phyloP scores from a whole-genome alignment of 2,888 invertebrate genomes.

The Cerceris ruficornis region DNA sequence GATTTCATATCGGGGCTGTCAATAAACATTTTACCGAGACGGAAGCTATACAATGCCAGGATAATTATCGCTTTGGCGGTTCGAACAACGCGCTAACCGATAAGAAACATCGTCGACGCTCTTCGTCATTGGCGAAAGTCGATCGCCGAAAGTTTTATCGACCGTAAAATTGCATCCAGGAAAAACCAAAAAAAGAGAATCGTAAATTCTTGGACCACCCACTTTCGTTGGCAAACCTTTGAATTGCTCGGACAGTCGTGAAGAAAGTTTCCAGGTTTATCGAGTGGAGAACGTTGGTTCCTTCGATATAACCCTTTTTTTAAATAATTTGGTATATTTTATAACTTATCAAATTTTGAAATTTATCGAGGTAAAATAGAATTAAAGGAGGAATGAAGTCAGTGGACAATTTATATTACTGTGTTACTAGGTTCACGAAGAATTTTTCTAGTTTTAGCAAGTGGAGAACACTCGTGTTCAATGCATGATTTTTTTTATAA shows the following conservation, averaged over 20 bases:
- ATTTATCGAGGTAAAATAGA: too few species aligned
- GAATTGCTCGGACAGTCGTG: slow-evolving; percentile 24
- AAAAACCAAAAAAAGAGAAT: slow-evolving; percentile 24
- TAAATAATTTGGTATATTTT: too few species aligned
- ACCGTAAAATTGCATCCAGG: slow-evolving; percentile 35
- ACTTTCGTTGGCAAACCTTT: not conserved
- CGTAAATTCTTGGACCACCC: slow-evolving; percentile 15
- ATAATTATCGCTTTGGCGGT: slow-evolving; percentile 28
- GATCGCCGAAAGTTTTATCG: slow-evolving; percentile 49
- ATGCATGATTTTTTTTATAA: too few species aligned
- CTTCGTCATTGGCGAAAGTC: slow-evolving; percentile 41
- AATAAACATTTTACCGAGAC: slow-evolving; percentile 9
- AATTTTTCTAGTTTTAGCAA: too few species aligned
- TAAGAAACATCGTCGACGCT: slow-evolving; percentile 7
- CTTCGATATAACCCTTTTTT: too few species aligned
- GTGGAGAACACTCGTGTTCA: too few species aligned
- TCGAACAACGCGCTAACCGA: slow-evolving; percentile 4
- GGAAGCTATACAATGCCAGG: slow-evolving; percentile 10
- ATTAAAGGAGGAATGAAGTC: too few species aligned
- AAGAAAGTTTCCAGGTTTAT: slow-evolving; percentile 21
- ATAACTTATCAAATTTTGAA: too few species aligned
- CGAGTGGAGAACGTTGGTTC: not conserved
- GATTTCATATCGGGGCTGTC: not conserved
- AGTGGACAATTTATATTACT: too few species aligned
- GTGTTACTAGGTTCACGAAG: too few species aligned